phyloP scores from a whole-genome alignment of 1,140 invertebrate species.

The Mercenaria mercenaria region DNA sequence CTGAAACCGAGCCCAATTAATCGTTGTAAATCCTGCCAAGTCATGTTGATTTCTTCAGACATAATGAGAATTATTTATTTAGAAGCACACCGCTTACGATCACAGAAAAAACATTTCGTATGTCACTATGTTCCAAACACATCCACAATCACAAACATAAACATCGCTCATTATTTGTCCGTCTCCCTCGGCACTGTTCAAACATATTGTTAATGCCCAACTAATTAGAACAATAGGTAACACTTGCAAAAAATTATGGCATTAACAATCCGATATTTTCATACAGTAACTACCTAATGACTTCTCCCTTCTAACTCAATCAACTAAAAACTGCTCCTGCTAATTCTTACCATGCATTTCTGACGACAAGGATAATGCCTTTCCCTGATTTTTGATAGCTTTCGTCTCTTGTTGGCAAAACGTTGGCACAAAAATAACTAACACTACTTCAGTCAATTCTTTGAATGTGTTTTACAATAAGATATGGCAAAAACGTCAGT shows the following conservation, averaged over 20 bases:
- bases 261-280: background rate
- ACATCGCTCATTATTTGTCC: background rate
- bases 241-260: constrained; percentile 6
- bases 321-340: background rate
- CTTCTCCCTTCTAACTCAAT: constrained; percentile 15
- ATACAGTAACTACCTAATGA: background rate
- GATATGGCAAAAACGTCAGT: background rate
- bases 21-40: no score
- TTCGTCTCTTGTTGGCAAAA: background rate
- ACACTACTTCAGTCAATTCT: background rate
- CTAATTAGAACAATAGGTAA: constrained; percentile 33
- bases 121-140: no score
- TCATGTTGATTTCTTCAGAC: no score
- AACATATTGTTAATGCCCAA: constrained; percentile 9
- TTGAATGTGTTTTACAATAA: background rate
- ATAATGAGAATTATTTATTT: no score
- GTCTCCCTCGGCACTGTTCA: background rate
- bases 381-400: background rate
- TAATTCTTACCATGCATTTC: background rate
- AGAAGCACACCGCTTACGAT: no score
- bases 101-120: no score
- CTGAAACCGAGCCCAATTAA: no score
- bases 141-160: background rate
- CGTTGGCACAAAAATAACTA: background rate
- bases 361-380: background rate